Base-by-base conservation (phyloP, 2,888 invertebrate species). In the Diplazon laetatorius region DNA sequence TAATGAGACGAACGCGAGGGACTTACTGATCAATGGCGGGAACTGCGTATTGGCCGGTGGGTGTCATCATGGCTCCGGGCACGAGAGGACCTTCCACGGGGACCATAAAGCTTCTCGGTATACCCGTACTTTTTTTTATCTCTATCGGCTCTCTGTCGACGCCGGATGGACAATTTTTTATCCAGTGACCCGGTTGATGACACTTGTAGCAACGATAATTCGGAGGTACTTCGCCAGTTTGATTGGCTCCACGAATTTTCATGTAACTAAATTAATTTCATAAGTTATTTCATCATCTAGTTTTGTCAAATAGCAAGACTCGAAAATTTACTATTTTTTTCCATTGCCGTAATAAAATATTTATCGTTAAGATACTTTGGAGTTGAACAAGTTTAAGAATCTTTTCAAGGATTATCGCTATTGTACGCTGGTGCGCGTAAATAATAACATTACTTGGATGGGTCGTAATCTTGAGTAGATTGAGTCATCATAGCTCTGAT, bases 401-500 rank as follows among this genome's bases (percentile, higher is more conserved):
- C n/a, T n/a, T n/a, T n/a, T n/a, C n/a, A n/a, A 20, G 20, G 18
- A 10, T 0, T 52, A 6, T 22, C n/a, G 25, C 1, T 22, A 52
- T 25, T 52, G 1, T 25, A 25, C 20, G 25, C 12, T 52, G 22
- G n/a, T n/a, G 6, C 1, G 14, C n/a, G 96, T 97, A n/a, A n/a
- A n/a, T n/a, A n/a, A n/a, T n/a, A n/a, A n/a, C n/a, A n/a, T n/a
- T n/a, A 99, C 98, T 98, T 98, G 92, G 97, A 96, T 81, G 98
- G 97, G 92, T 98, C 98, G 93, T 99, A 99, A 90, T 98, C 98
- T 90, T 96, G 95, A 37, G 98, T 98, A 35, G 99, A 98, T 91
- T 99, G 98, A 81, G 96, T 94, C 94, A 99, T 98, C 97, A 99
- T 98, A 80, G 98, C 98, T 91, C 96, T 95, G 87, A 99, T 98